Conservation (phyloP, 1,140 invertebrate genomes). For the Dermatophagoides farinae region DNA sequence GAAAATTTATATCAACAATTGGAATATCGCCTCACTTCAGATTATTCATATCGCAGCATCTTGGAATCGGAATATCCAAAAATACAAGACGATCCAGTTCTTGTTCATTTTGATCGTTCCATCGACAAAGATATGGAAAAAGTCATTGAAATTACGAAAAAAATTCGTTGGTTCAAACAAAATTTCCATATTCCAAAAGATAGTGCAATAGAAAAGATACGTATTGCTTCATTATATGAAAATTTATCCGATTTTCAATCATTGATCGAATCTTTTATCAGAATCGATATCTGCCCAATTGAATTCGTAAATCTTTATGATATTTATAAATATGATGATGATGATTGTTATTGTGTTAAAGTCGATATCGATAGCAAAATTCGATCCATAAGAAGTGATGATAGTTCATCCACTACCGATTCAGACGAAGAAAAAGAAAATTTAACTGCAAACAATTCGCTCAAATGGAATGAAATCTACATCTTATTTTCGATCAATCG, state of each 20-base stretch:
- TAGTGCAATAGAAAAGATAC: background rate
- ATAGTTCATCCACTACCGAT: background rate
- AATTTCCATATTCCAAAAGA: background rate
- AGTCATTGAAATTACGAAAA: background rate
- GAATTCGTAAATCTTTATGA: conserved; percentile 5
- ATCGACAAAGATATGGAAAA: background rate
- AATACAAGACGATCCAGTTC: background rate
- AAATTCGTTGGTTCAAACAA: conserved; percentile 8
- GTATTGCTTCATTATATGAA: background rate
- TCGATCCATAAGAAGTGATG: background rate
- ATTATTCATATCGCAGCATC: conserved; percentile 2
- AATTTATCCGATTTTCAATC: background rate
- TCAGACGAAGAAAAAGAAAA: background rate
- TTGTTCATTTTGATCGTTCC: background rate
- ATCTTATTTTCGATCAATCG: background rate
- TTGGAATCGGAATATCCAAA: background rate
- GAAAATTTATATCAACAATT: conserved; percentile 90
- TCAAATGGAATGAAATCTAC: conserved; percentile 1
- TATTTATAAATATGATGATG: conserved; percentile 4
- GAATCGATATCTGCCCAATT: background rate
- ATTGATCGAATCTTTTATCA: background rate
- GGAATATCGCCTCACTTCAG: background rate
- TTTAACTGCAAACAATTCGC: background rate
- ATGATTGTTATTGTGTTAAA: background rate
- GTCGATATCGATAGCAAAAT: background rate